Base-by-base conservation (phyloP, 2,888 invertebrate species). In the Bombylius discolor region DNA sequence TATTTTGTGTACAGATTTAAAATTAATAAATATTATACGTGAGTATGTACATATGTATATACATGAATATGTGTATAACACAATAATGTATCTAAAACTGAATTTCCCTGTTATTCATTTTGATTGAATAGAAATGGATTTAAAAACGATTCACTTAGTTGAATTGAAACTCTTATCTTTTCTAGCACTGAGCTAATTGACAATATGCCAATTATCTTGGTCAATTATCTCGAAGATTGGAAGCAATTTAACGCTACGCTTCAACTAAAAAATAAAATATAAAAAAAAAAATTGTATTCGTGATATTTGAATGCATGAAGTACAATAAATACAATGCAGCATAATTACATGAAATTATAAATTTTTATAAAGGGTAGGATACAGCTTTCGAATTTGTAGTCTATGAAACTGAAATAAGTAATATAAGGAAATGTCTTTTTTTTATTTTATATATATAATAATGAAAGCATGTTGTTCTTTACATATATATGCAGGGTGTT, bases 121-220 rank as follows among this genome's bases (percentile, higher is more conserved):
- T 47, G 49, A 52, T 56, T 53, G 50, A 56, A 50, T 56, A 31
- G 56, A 47, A 56, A 56, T 53, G 45, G 53, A 56, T 56, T 56
- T 49, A 53, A 56, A 56, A 56, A 56, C 47, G 50, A 49, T 53
- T 56, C 56, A 56, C 56, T 56, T 56, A 52, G 55, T 42, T 55
- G 55, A 55, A 55, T 31, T 50, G 47, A 55, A 55, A 55, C 55
- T 47, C 55, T 47, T 51, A 42, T 51, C 55, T 42, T 51, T 36
- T 51, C 32, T 32, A 47, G 51, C 47, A 47, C 55, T 11, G 33
- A 55, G 51, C 64, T 64, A 65, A 64, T 64, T 65, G 64, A 64
- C 64, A 64, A 64, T 64, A 63, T 62, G 64, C 63, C 66, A 66
- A 66, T 66, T 65, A 66, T 65, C 62, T 63, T 62, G 64, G 65